Evolutionary conservation across 2,797 vertebrate species (phyloP), one percentile per base, ranked within the genome.

Genomic region (Buphagus erythrorhynchus): DNA sequence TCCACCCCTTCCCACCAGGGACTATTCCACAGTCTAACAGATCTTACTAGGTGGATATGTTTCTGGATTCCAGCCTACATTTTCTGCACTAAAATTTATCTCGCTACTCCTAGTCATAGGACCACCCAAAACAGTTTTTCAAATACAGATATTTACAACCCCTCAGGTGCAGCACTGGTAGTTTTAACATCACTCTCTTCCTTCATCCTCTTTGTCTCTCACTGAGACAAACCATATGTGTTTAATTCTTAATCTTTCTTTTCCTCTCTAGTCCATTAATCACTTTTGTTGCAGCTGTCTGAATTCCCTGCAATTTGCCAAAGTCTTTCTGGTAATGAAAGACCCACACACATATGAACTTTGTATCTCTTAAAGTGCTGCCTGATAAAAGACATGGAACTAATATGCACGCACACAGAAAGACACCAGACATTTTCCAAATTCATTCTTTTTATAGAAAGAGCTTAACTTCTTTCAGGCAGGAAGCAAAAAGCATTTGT

Each of bases 401-500:
- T 71, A 91, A 80, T 38, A 73, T 1, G 6, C 58, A 86, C 0
- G 2, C 19, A 59, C 31, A 73, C 16, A 95, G 42, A 71, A 95
- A 86, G n/a, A 61, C 12, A 52, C 9, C 36, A 83, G 46, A 58
- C 6, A 7, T 69, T 76, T 89, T 49, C 73, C 84, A 90, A 92
- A 93, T 78, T 76, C 6, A 54, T 84, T 91, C 73, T 80, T 82
- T 89, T 83, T 55, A 80, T 25, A 92, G 62, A 68, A 90, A 67
- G 78, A 74, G 38, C n/a, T 85, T 73, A 80, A 65, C 49, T 71
- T 87, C 58, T 91, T 92, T 72, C 78, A 86, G 74, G 52, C 80
- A 95, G 91, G 74, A 96, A 92, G 78, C 58, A 90, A 90, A 86
- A 88, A 15, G 29, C 58, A 71, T 94, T 96, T 91, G 35, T 84